Evolutionary conservation across 2,113 vertebrate genomes (phyloP).

Genomic region (Rynchops niger): DNA sequence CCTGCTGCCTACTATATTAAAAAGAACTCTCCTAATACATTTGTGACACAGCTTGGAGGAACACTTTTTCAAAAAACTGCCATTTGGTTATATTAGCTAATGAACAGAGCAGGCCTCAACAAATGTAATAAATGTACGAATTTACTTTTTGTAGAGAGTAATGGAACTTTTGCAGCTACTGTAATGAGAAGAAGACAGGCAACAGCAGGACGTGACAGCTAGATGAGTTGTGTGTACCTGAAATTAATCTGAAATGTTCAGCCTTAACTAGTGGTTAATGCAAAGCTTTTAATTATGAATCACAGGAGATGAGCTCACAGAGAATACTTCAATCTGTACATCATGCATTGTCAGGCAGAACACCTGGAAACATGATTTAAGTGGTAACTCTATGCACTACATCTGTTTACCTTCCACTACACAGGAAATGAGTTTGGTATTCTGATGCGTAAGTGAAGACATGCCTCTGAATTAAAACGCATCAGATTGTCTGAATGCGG

Average conservation of each 20-base stretch:
- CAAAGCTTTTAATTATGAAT: not conserved
- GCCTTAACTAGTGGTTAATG: not conserved
- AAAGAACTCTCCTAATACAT: not conserved
- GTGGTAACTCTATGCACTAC: not conserved
- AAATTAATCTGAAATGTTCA: not conserved
- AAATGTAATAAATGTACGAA: not conserved
- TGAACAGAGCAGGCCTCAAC: not conserved
- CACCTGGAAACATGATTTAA: not conserved
- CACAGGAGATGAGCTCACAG: not conserved
- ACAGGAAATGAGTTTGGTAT: slow-evolving; percentile 7
- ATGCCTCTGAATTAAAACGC: not conserved
- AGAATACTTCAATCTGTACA: not conserved
- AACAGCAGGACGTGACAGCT: not conserved
- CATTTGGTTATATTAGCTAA: not conserved
- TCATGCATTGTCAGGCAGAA: not conserved
- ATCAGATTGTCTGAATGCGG: not conserved
- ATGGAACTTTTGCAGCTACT: not conserved
- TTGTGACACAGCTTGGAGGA: not conserved
- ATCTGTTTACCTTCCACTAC: not conserved
- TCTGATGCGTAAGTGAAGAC: not conserved
- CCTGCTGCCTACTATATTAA: not conserved
- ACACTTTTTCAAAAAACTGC: not conserved
- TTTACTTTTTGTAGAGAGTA: not conserved
- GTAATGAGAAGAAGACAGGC: not conserved
- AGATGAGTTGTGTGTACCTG: not conserved